Percentiles rank a stretch among this genome's conserved stretches.
Conservation (phyloP, 2,797 vertebrate genomes). For the Rhynchotus rufescens region DNA sequence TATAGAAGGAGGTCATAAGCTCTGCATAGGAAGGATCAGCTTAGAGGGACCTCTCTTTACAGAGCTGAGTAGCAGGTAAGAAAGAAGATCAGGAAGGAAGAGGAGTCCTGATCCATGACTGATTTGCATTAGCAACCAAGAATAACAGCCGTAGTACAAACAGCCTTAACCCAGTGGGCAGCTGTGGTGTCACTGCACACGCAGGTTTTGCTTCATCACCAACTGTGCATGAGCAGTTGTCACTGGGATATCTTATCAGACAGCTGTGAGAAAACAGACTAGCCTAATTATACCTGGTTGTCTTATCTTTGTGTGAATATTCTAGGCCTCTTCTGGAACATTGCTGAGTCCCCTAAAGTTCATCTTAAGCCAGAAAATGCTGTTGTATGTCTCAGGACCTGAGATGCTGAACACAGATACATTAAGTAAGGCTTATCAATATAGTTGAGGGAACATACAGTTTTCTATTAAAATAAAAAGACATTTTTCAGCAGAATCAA, state of each 20-base stretch:
- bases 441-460: not conserved
- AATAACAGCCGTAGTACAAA: not conserved
- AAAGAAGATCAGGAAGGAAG: not conserved
- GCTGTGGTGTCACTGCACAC: not conserved
- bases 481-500: not conserved
- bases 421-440: not conserved
- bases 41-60: not conserved
- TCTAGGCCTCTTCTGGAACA: not conserved
- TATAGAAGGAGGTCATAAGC: not conserved
- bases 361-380: not conserved
- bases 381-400: not conserved
- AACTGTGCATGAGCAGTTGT: not conserved
- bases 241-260: constrained; percentile 15
- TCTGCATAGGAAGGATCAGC: not conserved
- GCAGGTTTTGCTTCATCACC: not conserved
- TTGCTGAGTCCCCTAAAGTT: constrained; percentile 12
- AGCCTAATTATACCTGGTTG: constrained; percentile 11
- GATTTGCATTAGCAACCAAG: not conserved
- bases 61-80: accelerated
- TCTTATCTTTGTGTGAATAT: not conserved
- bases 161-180: not conserved
- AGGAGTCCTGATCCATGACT: not conserved
- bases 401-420: not conserved
- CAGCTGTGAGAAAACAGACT: not conserved
- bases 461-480: not conserved